Base-by-base conservation (phyloP, 1,140 invertebrate genomes). In the Patella vulgata region DNA sequence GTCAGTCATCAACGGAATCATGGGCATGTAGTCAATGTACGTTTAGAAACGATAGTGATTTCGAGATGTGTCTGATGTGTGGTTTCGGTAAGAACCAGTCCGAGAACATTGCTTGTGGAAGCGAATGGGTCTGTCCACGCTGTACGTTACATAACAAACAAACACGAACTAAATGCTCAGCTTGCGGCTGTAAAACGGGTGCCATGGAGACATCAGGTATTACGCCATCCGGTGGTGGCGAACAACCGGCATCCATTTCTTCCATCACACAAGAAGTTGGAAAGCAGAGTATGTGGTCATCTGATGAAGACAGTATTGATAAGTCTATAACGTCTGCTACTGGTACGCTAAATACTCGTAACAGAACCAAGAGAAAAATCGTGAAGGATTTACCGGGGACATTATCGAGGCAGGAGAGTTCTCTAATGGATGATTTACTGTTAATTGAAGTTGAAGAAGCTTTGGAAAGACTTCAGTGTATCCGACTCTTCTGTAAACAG, bases 101-200 rank as follows among this genome's bases (percentile, higher is more conserved):
- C 25, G 27, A 42, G 14, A 36, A 46, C 23, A 11, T 72, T 69
- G 33, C 48, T 74, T 43, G 61, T 21, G 91, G 93, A 85, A 88
- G 93, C 78, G 92, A 94, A 86, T 95, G 93, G 93, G 89, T 91
- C 87, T 95, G 93, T 88, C 88, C 88, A 81, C 88, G 89, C 82
- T 95, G 93, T 86, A 89, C 91, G 84, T 88, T 92, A 82, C 93
- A 93, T 84, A 94, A 94, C 86, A 91, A 91, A 65, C 93, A 91
- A 47, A 92, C 93, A 82, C 89, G 88, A 80, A 82, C 88, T 63
- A 88, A 88, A 84, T 95, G 93, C 85, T 88, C 90, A 84, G 89
- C 90, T 86, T 94, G 93, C 87, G 91, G 90, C 21, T 44, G 36
- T 31, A 57, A 55, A 33, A 55, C 40, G 51, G 58, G 44, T 43